Conservation (phyloP, 23 tunicate species). For the Styela plicata region DNA sequence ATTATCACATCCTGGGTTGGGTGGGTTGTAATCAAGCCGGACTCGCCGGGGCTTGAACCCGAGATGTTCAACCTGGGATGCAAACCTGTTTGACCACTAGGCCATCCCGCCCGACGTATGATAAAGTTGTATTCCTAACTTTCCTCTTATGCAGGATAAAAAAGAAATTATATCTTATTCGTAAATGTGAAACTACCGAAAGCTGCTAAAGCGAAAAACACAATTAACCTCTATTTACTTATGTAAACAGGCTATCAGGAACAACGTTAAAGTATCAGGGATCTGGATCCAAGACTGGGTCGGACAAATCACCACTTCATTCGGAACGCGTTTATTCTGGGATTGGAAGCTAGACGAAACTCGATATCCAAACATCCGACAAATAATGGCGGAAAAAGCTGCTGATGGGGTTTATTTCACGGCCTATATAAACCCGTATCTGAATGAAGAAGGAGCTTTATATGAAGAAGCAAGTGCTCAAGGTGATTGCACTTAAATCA, state of each 20-base stretch:
- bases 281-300: slow-evolving; percentile 43
- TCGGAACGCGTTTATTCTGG: slow-evolving; percentile 49
- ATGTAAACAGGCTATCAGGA: slow-evolving; percentile 16
- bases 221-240: too few species aligned
- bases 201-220: too few species aligned
- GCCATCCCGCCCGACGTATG: too few species aligned
- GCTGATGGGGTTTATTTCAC: slow-evolving; percentile 37
- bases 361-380: slow-evolving; percentile 24
- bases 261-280: slow-evolving; percentile 9
- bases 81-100: too few species aligned
- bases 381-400: slow-evolving; percentile 41
- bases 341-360: slow-evolving; percentile 38
- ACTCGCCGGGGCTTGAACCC: too few species aligned
- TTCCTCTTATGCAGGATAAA: too few species aligned
- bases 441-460: slow-evolving; percentile 14
- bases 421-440: slow-evolving; percentile 38
- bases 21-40: too few species aligned
- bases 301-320: slow-evolving; percentile 36
- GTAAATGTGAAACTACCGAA: too few species aligned
- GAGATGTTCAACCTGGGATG: too few species aligned
- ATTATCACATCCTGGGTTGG: too few species aligned
- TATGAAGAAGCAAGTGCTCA: neutral
- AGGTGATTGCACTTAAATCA: neutral
- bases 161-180: too few species aligned
- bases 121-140: too few species aligned